Conservation (phyloP, 2,113 vertebrate genomes). For the Prunella himalayana region DNA sequence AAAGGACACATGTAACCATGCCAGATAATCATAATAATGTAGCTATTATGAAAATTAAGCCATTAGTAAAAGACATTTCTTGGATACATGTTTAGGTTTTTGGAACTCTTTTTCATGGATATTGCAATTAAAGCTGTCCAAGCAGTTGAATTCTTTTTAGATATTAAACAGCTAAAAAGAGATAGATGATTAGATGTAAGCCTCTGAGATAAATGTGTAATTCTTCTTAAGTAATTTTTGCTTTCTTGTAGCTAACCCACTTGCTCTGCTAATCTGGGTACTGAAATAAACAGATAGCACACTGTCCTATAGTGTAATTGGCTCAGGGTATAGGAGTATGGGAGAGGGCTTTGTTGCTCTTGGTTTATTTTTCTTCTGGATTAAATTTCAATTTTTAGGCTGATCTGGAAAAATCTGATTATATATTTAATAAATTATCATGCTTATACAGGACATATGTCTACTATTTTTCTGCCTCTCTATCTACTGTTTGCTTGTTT, state of each 20-base stretch:
- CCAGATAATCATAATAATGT: neutral
- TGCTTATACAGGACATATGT: neutral
- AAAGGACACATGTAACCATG: neutral
- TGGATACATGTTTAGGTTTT: neutral
- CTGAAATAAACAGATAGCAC: neutral
- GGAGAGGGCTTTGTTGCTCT: neutral
- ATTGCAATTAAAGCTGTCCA: neutral
- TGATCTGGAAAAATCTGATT: neutral
- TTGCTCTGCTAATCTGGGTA: neutral
- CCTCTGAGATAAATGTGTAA: neutral
- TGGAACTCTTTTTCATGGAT: neutral
- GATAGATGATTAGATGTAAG: neutral
- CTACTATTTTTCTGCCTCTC: neutral
- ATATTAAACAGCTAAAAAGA: neutral
- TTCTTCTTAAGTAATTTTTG: neutral
- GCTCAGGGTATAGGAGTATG: rapidly evolving
- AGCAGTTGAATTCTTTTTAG: neutral
- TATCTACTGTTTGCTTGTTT: neutral
- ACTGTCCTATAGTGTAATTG: neutral
- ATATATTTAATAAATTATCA: neutral
- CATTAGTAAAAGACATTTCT: neutral
- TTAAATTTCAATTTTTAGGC: neutral
- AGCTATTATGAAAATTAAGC: neutral
- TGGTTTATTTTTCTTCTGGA: neutral
- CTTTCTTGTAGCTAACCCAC: neutral